Conservation (phyloP, 2,113 vertebrate species). For the Cebus imitator region DNA sequence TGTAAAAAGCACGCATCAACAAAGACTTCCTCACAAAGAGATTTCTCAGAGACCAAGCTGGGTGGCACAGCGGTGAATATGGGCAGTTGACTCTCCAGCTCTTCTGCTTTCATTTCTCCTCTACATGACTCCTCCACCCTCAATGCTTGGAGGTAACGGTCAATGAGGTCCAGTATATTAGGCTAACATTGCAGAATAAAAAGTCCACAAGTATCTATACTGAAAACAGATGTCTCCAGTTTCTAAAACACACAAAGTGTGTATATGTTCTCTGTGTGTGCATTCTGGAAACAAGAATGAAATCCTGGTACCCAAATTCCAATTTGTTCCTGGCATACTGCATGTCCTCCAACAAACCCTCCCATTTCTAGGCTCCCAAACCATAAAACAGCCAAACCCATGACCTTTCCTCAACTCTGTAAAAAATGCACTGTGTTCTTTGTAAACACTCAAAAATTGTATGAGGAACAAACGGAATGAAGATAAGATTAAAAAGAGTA, state of each 20-base stretch:
- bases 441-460: neutral
- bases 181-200: neutral
- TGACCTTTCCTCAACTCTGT: neutral
- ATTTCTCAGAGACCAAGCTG: neutral
- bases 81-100: neutral
- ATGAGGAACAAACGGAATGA: neutral
- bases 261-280: too few species aligned
- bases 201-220: neutral
- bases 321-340: neutral
- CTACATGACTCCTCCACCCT: neutral
- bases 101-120: neutral
- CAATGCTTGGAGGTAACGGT: neutral
- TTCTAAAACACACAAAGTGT: neutral
- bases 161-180: neutral
- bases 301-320: neutral
- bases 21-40: slow-evolving; percentile 22
- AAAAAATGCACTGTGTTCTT: neutral
- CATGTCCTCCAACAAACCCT: neutral
- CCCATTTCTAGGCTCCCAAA: neutral
- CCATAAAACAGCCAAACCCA: neutral
- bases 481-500: neutral
- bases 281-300: neutral
- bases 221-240: neutral
- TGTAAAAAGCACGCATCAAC: neutral
- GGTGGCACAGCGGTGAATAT: neutral